Evolutionary conservation across 1,140 invertebrate species (phyloP).

Genomic region (Ditylenchus dipsaci): DNA sequence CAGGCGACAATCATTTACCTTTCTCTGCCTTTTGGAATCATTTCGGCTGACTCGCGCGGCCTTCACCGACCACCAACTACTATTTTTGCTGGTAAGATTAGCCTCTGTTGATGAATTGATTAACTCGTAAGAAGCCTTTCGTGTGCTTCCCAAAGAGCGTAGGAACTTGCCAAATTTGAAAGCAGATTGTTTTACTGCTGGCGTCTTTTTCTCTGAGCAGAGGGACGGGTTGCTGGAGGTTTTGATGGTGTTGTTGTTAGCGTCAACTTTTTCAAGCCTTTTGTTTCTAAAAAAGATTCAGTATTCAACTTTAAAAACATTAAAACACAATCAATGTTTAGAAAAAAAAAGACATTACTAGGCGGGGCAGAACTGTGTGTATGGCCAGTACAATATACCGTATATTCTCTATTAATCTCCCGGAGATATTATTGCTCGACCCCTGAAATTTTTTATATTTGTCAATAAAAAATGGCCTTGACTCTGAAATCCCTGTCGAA

Average conservation of each 20-base stretch:
- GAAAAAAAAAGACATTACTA: too few relatives aligned
- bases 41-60: not conserved
- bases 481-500: too few relatives aligned
- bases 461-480: too few relatives aligned
- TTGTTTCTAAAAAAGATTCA: constrained; percentile 11
- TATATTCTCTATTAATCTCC: too few relatives aligned
- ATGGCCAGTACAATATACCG: too few relatives aligned
- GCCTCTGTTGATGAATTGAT: not conserved
- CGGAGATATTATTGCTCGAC: too few relatives aligned
- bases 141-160: constrained; percentile 1
- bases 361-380: too few relatives aligned
- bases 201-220: not conserved
- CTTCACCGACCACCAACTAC: not conserved
- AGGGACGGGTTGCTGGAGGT: not conserved
- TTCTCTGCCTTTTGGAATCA: constrained; percentile 9
- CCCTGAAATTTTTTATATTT: too few relatives aligned
- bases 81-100: not conserved
- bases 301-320: not conserved
- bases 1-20: constrained; percentile 1
- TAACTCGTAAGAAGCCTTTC: constrained; percentile 5
- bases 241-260: constrained; percentile 3
- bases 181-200: not conserved
- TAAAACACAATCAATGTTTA: too few relatives aligned
- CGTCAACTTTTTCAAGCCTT: not conserved
- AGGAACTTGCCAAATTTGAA: not conserved